Evolutionary conservation across 2,888 invertebrate genomes (phyloP), one percentile per base, ranked within the genome.

Genomic region (Pardosa pseudoannulata): DNA sequence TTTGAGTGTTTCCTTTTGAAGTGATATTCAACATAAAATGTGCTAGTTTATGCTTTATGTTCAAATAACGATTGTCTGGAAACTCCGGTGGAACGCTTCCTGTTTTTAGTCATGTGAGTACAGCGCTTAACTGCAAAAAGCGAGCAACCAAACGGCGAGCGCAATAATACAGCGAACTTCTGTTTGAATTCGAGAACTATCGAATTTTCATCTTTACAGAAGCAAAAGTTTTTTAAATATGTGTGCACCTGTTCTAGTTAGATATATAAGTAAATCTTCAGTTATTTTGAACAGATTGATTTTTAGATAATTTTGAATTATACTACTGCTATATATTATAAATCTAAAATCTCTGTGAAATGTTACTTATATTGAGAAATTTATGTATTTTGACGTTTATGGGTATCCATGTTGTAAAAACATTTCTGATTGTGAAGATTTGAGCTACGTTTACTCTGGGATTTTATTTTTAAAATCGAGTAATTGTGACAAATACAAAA

Each of bases 311-410:
- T 56, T 56, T 11, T 46, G 28, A 56, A 19, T 76, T 23, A 32
- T 65, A 39, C 27, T 65, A 36, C 9, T n/a, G n/a, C n/a, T 5
- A 36, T 36, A 36, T 36, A 50, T 7, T 27, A 46, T 76, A 41
- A 50, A 36, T 76, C 41, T 67, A 46, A 46, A 76, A 56, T 65
- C 65, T 65, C 31, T 65, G 29, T 65, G 65, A 31, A 28, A 28
- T 65, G 50, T 68, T 76, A 41, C 46, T 71, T 71, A 71, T 46
- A 41, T 71, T 29, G 27, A 71, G 71, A 28, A 28, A 28, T 71
- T 71, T 46, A 39, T 39, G 39, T 71, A 27, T 29, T 50, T 16
- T 41, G 23, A 32, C 19, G 68, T 68, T 23, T 41, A 50, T 71
- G 71, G 29, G 71, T 41, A 50, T 71, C 6, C 29, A 65, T 65